These are phyloP conservation scores for Spisula subtruncata DNA, from an alignment of 2,888 invertebrate species.

Conservation along the genomic window DNA sequence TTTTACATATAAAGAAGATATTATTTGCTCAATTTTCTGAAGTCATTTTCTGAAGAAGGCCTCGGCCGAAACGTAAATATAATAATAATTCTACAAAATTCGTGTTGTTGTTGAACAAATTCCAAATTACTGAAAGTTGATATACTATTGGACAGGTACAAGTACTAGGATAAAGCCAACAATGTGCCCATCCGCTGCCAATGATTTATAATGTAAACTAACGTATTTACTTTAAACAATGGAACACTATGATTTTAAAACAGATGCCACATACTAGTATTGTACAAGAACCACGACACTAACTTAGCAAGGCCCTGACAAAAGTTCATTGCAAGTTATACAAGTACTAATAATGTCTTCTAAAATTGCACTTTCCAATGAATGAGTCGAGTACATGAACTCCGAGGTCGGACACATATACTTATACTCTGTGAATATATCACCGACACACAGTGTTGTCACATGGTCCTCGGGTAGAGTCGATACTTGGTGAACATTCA, in stretches of 20 bases:
- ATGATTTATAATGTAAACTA: not conserved
- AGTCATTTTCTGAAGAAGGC: no score
- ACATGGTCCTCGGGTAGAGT: not conserved
- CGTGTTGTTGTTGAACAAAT: no score
- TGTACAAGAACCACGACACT: not conserved
- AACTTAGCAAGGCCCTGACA: not conserved
- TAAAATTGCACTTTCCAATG: conserved; percentile 30
- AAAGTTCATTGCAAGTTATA: not conserved
- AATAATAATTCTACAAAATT: no score
- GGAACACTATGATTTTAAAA: not conserved
- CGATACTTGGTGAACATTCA: not conserved
- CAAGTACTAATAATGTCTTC: conserved; percentile 3
- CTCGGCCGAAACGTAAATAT: no score
- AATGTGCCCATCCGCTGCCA: not conserved
- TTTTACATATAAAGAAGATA: conserved; percentile 1
- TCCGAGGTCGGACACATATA: not conserved
- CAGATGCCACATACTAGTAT: no score
- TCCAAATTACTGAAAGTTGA: no score
- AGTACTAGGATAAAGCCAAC: not conserved
- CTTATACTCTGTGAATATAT: not conserved
- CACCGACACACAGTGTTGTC: not conserved
- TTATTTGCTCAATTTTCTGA: no score
- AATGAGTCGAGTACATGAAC: conserved; percentile 3
- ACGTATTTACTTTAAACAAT: not conserved
- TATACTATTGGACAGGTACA: not conserved